Evolutionary conservation across 2,888 invertebrate species (phyloP).

Genomic region (Chaetoderma sp.): DNA sequence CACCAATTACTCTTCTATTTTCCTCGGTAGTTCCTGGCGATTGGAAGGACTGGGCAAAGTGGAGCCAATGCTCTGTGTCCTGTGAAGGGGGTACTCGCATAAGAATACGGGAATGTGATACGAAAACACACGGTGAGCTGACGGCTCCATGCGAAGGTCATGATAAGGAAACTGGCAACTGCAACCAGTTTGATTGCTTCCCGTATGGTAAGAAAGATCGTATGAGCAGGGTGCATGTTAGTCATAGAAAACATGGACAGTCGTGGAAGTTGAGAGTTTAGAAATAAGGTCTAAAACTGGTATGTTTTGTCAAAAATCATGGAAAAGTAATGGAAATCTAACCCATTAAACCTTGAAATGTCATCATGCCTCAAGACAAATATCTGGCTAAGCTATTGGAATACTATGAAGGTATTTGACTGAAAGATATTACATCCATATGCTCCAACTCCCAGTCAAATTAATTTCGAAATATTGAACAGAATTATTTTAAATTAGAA

Average conservation of each 20-base stretch:
- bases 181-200: conserved; percentile 50
- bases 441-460: too few relatives aligned
- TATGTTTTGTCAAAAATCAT: conserved; percentile 2
- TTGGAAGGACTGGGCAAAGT: conserved; percentile 54
- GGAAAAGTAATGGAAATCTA: too few relatives aligned
- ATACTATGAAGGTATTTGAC: too few relatives aligned
- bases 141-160: conserved; percentile 55
- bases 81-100: conserved; percentile 53
- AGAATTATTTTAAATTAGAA: too few relatives aligned
- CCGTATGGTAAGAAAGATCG: conserved; percentile 44
- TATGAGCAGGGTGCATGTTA: not conserved
- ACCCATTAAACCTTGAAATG: too few relatives aligned
- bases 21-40: conserved; percentile 53
- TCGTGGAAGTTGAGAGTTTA: not conserved
- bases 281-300: not conserved
- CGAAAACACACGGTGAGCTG: conserved; percentile 51
- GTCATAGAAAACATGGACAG: not conserved
- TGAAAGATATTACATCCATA: too few relatives aligned
- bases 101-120: conserved; percentile 53
- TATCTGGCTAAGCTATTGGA: too few relatives aligned
- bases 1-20: too few relatives aligned
- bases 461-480: too few relatives aligned
- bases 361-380: too few relatives aligned
- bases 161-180: conserved; percentile 37
- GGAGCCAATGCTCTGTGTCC: conserved; percentile 51